Base-by-base conservation (phyloP, 1,140 invertebrate genomes). In the Leptinotarsa undecemlineata region DNA sequence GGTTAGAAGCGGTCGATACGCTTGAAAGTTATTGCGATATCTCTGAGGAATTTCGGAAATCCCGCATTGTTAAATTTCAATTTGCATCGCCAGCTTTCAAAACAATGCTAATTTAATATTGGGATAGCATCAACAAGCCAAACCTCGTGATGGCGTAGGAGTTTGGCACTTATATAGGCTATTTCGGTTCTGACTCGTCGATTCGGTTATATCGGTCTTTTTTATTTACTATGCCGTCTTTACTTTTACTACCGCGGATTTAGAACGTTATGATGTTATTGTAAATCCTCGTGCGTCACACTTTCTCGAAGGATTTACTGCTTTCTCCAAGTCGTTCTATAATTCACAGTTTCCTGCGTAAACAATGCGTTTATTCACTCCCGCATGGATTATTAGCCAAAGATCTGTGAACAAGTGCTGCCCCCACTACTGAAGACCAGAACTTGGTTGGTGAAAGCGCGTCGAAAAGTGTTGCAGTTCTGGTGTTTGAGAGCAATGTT, bases 1-100 rank as follows among this genome's bases (percentile, higher is more conserved):
- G 76, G 73, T 48, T 57, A 47, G 72, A 68, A 21, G 48, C 66
- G 62, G 51, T 63, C 60, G 20, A 42, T 26, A 57, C n/a, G 15
- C 66, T 68, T 19, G 13, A 48, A 62, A 76, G 48, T 19, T 17
- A 74, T 74, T 74, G 72, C 75, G 72, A 42, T 17, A 74, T 48
- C 60, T 42, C 21, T 26, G 15, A 69, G 66, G 72, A 74, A 73
- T 76, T 76, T 76, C 72, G 76, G 73, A 77, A 77, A 75, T 72
- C 76, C 76, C 70, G 60, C 66, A 60, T 61, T 74, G 57, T 68
- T 69, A 74, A 74, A 69, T 69, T 48, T 69, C 51, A 51, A 69
- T 48, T 20, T 62, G 68, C 70, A 71, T 26, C 69, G 64, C 42
- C 51, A 42, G 13, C 26, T 21, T 60, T 21, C 19, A 69, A 69